These are phyloP conservation scores for Embiotoca jacksoni DNA, from an alignment of 2,113 vertebrate genomes.

Conservation along the genomic window DNA sequence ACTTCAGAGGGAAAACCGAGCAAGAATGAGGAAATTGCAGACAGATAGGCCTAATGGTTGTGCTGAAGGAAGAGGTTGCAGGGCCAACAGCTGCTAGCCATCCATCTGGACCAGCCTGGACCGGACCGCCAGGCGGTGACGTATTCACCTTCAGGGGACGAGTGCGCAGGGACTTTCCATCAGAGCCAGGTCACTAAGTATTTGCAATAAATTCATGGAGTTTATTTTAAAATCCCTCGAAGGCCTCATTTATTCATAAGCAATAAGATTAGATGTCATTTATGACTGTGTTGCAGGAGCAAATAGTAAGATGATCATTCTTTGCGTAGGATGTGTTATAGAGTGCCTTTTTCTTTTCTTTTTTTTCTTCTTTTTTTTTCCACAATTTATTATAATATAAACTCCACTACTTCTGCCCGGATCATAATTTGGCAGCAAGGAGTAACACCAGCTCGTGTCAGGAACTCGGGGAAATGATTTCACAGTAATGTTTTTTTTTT, in stretches of 20 bases:
- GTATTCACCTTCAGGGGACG: conserved; percentile 40
- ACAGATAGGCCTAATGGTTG: conserved; percentile 77
- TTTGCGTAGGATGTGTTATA: not conserved
- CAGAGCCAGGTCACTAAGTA: conserved; percentile 38
- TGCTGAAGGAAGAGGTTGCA: conserved; percentile 76
- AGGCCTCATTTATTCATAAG: conserved; percentile 27
- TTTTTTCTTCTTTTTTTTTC: not conserved
- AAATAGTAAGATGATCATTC: not conserved
- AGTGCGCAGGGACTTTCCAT: conserved; percentile 59
- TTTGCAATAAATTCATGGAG: conserved; percentile 51
- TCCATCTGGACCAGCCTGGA: conserved; percentile 72
- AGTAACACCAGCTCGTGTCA: not conserved
- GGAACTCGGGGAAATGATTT: not conserved
- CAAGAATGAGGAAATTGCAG: conserved; percentile 80
- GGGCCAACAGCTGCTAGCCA: conserved; percentile 80
- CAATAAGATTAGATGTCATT: conserved; percentile 33
- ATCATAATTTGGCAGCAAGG: not conserved
- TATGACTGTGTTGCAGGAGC: not conserved
- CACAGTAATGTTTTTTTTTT: no score
- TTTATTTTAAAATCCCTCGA: conserved; percentile 59
- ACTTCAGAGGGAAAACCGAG: conserved; percentile 66
- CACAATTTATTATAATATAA: not conserved
- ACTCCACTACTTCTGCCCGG: not conserved
- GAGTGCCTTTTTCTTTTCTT: not conserved
- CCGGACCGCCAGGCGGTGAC: conserved; percentile 43